Base-by-base conservation (phyloP, 2,113 vertebrate species). In the Rhadina sibilatrix region DNA sequence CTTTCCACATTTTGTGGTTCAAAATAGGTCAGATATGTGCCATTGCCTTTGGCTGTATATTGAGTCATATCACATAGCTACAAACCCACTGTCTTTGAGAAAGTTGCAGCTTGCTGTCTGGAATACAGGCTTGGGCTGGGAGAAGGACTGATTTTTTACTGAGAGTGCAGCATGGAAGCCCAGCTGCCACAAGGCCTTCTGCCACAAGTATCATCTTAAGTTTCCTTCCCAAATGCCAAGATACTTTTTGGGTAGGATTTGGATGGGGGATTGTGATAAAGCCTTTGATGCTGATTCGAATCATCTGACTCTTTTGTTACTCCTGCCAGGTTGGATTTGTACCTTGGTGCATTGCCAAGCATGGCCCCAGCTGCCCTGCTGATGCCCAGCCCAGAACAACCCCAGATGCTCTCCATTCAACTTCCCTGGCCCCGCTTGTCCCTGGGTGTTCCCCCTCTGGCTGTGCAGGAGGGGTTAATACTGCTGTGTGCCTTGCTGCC, bases 11-110 rank as follows among this genome's bases (percentile, higher is more conserved):
- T 92, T 91, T 60, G 47, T 72, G 42, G 60, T 94, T 94, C 71
- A 92, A 92, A 96, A 90, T 78, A 95, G 92, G 86, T 94, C 90
- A 93, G 79, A 69, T 72, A 53, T 10, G 4, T 92, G 72, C 65
- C 69, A 27, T 68, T 24, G 64, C 93, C 85, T 95, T 94, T 78
- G 71, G 90, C 80, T 96, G 60, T 88, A 40, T 77, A 60, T 65
- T 74, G 53, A 96, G 82, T 85, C 65, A 50, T 75, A 74, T 42
- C 64, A 57, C 71, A 87, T 27, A 92, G 72, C 71, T 90, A 40
- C 81, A 93, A 68, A 84, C 40, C 56, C 76, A 21, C 44, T 2
- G 3, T 83, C 42, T 88, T 86, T 64, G 86, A 68, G 79, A 49
- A 80, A 87, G 56, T 7, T 90, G 56, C 80, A 76, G 52, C 79